Conservation (phyloP, 2,113 vertebrate genomes). For the Neotoma lepida region DNA sequence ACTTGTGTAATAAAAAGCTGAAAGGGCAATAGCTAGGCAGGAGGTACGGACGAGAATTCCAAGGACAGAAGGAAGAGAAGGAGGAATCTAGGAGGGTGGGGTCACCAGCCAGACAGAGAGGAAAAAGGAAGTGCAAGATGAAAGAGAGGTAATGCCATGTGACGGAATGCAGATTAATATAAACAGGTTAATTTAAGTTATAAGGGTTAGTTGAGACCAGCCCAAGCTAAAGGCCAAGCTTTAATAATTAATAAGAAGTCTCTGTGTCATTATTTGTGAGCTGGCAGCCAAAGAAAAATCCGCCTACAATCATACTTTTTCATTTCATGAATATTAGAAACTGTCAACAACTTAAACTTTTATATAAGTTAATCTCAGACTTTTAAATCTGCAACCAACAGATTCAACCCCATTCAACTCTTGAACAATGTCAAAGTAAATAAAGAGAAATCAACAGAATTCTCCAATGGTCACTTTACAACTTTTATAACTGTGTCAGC, state of each 20-base stretch:
- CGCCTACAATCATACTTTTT: not conserved
- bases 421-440: slow-evolving; percentile 34
- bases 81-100: not conserved
- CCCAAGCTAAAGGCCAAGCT: not conserved
- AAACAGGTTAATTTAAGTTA: not conserved
- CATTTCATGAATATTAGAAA: slow-evolving; percentile 51
- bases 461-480: not conserved
- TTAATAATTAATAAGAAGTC: not conserved
- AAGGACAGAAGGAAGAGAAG: too few species aligned
- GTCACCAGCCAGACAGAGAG: not conserved
- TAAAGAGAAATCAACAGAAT: slow-evolving; percentile 26
- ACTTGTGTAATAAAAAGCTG: not conserved
- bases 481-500: not conserved
- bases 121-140: not conserved
- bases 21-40: not conserved
- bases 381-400: slow-evolving; percentile 48
- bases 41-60: not conserved
- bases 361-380: slow-evolving; percentile 15
- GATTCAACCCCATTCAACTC: not conserved
- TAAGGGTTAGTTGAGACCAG: not conserved
- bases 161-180: not conserved
- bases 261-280: not conserved
- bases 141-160: not conserved
- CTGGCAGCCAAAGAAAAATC: not conserved
- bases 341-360: not conserved